Evolutionary conservation across 2,113 vertebrate species (phyloP), one percentile per base, ranked within the genome.

Genomic region (Hiodon alosoides): DNA sequence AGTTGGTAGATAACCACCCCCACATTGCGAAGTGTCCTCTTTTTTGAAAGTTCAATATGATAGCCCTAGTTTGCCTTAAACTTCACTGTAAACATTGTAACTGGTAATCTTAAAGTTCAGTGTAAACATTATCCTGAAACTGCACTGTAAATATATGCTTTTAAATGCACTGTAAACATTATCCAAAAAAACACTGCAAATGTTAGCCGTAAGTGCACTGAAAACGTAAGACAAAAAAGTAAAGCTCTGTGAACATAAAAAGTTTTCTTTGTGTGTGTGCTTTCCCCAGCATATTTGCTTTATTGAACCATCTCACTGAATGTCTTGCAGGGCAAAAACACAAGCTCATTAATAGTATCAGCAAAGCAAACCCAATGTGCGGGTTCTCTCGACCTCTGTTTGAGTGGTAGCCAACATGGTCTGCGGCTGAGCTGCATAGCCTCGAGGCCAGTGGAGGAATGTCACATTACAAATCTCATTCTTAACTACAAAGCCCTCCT

Each of bases 401-500:
- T 31, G 31, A 31, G 31, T 31, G 31, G 16, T 17, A 46, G 53
- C 54, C 54, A 53, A 4, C 54, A 13, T 9, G 16, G 3, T 4
- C 69, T 17, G 55, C 51, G 5, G 11, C 68, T 31, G 10, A 31
- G 55, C 7, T 5, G 57, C 13, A 10, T 13, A 11, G 57, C 17
- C 57, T 7, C 47, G 11, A 47, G 46, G 46, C 55, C 70, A 9
- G n/a, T 58, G 6, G 55, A 61, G 16, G 2, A 61, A 70, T 14
- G 58, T 61, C 9, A 72, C 70, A 61, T 59, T 60, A 72, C 55
- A 60, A 72, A 72, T 16, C 57, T 59, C 54, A 10, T 51, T 60
- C 57, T 55, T 55, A 50, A 10, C 70, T 60, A 55, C 47, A 50
- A 60, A 83, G 78, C 85, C 78, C 82, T 78, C 79, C 77, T 78